These are phyloP conservation scores for Symphodus melops DNA, from an alignment of 2,113 vertebrate genomes.

Conservation along the genomic window DNA sequence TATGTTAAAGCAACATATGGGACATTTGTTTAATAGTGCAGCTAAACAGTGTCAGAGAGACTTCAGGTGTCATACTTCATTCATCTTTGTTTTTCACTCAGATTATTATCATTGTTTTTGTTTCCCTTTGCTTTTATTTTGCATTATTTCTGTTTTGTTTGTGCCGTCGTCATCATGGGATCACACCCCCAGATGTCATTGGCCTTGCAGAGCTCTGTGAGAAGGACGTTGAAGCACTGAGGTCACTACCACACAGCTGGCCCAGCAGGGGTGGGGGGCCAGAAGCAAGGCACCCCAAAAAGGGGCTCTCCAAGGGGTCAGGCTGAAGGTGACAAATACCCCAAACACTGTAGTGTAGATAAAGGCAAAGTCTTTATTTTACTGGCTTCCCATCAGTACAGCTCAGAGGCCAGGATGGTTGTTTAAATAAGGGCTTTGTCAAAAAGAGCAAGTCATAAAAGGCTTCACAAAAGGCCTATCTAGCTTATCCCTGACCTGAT, in stretches of 20 bases:
- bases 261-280: constrained; percentile 72
- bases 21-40: background rate
- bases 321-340: constrained; percentile 87
- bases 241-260: constrained; percentile 75
- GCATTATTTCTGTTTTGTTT: constrained; percentile 79
- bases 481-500: background rate
- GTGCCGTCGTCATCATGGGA: constrained; percentile 83
- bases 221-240: constrained; percentile 76
- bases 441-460: constrained; percentile 3
- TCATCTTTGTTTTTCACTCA: constrained; percentile 76
- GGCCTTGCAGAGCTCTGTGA: constrained; percentile 85
- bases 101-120: constrained; percentile 76
- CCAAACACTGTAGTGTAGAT: constrained; percentile 83
- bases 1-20: background rate
- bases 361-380: constrained; percentile 87
- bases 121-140: constrained; percentile 74
- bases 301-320: constrained; percentile 81
- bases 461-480: too few relatives aligned
- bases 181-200: constrained; percentile 87
- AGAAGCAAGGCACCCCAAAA: constrained; percentile 70
- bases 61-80: constrained; percentile 64
- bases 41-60: constrained; percentile 31
- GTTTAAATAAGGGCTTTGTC: constrained; percentile 13
- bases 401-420: background rate
- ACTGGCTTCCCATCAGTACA: constrained; percentile 38